Conservation (phyloP, 2,113 vertebrate species). For the Salvelinus namaycush region DNA sequence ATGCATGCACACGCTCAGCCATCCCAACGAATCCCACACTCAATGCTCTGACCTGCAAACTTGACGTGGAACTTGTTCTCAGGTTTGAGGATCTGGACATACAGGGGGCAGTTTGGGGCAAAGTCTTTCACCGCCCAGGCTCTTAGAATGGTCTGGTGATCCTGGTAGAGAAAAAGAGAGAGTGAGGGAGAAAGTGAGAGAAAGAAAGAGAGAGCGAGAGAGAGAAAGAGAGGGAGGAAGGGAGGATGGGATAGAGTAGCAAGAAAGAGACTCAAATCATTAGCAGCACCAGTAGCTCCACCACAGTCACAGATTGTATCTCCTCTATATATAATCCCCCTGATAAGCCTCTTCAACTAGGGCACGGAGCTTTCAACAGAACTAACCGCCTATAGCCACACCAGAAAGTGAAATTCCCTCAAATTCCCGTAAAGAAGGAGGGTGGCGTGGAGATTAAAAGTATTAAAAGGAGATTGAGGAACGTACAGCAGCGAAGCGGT, state of each 20-base stretch:
- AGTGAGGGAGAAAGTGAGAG: conserved; percentile 13
- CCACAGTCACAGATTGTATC: conserved; percentile 2
- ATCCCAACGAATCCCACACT: conserved; percentile 15
- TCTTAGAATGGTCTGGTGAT: conserved; percentile 83
- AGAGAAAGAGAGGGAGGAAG: neutral
- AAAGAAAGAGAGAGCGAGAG: conserved; percentile 3
- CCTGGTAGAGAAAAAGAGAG: conserved; percentile 61
- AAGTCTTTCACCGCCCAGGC: conserved; percentile 84
- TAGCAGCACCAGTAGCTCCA: conserved; percentile 25
- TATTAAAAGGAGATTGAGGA: neutral
- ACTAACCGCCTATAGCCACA: neutral
- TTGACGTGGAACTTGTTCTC: conserved; percentile 87
- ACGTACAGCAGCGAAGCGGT: conserved; percentile 83
- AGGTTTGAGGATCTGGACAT: conserved; percentile 82
- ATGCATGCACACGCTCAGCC: neutral
- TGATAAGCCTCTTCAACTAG: conserved; percentile 44
- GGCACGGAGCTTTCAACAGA: neutral
- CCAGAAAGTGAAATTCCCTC: conserved; percentile 8
- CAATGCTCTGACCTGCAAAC: conserved; percentile 78
- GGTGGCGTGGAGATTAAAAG: too few relatives aligned
- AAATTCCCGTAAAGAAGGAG: conserved; percentile 5
- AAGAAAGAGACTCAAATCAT: conserved; percentile 31
- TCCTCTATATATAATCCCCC: neutral
- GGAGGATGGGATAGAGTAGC: neutral
- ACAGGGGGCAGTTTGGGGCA: conserved; percentile 82